A percentile compares a stretch with the other conserved stretches of the same genome.
phyloP scores from a whole-genome alignment of 2,113 vertebrate genomes.

The Hyperoodon ampullatus region DNA sequence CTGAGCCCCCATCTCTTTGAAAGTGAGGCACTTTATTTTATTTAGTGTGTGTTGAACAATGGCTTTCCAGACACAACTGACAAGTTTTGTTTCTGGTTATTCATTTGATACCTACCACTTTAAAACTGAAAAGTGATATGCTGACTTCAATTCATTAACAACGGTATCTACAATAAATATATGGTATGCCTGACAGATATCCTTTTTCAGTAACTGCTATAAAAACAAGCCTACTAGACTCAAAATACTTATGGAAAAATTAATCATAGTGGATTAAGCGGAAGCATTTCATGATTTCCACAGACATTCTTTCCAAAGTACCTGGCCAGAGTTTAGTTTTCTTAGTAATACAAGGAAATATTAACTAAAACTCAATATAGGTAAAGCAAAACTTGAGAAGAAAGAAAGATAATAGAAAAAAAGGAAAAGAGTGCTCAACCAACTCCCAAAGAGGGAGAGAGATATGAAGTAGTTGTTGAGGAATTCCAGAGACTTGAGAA shows the following conservation, averaged over 20 bases:
- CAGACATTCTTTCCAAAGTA: constrained; percentile 62
- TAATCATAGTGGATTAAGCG: constrained; percentile 63
- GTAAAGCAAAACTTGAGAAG: constrained; percentile 59
- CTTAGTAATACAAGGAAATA: constrained; percentile 52
- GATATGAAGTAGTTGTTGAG: constrained; percentile 15
- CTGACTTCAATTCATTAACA: constrained; percentile 81
- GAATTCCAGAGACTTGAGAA: constrained; percentile 50
- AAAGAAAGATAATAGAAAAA: constrained; percentile 2
- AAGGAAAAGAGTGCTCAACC: neutral
- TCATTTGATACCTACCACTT: constrained; percentile 84
- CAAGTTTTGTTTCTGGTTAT: constrained; percentile 84
- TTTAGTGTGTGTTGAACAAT: constrained; percentile 75
- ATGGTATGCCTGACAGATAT: constrained; percentile 80
- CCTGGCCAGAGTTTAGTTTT: constrained; percentile 53
- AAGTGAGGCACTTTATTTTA: constrained; percentile 77
- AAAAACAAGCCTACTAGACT: constrained; percentile 74
- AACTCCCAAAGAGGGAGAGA: neutral
- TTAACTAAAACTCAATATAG: constrained; percentile 51
- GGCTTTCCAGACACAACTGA: constrained; percentile 81
- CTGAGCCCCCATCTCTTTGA: constrained; percentile 75
- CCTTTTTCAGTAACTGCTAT: constrained; percentile 70
- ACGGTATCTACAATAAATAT: constrained; percentile 68
- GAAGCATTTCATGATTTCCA: constrained; percentile 62
- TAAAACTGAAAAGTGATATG: constrained; percentile 84
- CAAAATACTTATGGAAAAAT: constrained; percentile 65